Conservation (phyloP, 2,797 vertebrate species). For the Acrossocheilus wenchowensis region DNA sequence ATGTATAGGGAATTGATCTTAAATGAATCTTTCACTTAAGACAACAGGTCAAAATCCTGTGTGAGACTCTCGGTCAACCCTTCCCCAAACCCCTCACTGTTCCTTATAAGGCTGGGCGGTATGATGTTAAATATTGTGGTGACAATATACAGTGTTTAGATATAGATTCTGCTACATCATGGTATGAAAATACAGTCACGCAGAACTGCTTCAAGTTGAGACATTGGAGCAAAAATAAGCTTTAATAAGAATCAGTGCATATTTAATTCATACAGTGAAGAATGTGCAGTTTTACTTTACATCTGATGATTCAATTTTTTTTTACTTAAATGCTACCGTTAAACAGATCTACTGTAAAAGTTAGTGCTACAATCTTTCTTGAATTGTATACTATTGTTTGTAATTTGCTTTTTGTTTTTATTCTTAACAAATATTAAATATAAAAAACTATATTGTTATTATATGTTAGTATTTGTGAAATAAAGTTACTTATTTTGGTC, state of each 20-base stretch:
- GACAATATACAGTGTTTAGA: background rate
- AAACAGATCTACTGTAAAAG: background rate
- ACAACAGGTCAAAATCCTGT: conserved; percentile 47
- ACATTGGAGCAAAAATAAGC: background rate
- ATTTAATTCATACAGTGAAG: background rate
- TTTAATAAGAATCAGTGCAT: background rate
- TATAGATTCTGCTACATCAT: background rate
- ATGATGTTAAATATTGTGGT: background rate
- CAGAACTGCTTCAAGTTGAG: background rate
- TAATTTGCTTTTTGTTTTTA: background rate
- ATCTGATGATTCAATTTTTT: background rate
- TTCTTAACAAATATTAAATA: background rate
- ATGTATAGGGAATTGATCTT: conserved; percentile 2
- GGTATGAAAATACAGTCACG: background rate
- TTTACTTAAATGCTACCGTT: background rate
- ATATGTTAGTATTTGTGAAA: background rate
- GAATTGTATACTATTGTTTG: background rate
- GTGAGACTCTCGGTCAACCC: background rate
- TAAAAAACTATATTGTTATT: background rate
- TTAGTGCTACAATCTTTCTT: background rate
- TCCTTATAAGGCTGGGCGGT: background rate
- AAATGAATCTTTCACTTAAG: conserved; percentile 61
- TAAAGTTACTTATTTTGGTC: background rate
- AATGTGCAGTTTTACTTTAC: background rate
- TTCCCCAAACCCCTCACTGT: background rate